phyloP scores from a whole-genome alignment of 2,888 invertebrate species.

The Nephrocerus scutellatus region DNA sequence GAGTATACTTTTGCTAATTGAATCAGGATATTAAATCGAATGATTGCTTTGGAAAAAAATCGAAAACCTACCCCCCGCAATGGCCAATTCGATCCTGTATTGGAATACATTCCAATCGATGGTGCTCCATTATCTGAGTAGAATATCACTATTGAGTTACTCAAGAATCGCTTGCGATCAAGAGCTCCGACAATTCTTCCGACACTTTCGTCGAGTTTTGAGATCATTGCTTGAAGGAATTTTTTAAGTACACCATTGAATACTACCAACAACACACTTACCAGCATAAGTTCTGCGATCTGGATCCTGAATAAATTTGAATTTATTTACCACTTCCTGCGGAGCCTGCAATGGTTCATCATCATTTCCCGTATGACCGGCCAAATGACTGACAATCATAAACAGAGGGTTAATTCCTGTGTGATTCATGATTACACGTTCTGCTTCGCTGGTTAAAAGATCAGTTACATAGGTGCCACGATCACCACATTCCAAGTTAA shows the following conservation, averaged over 20 bases:
- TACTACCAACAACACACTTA: constrained; percentile 31
- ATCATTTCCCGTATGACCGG: constrained; percentile 69
- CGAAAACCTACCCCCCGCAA: constrained; percentile 60
- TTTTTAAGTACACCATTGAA: too few species aligned
- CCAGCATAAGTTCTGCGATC: constrained; percentile 64
- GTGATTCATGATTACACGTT: constrained; percentile 55
- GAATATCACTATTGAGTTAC: constrained; percentile 78
- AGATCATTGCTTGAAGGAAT: constrained; percentile 75
- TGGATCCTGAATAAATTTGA: constrained; percentile 59
- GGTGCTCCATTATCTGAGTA: constrained; percentile 85
- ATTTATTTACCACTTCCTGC: constrained; percentile 60
- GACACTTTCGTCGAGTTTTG: constrained; percentile 76
- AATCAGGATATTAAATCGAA: too few species aligned
- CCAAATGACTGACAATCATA: constrained; percentile 70
- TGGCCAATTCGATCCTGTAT: constrained; percentile 75
- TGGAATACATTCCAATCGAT: constrained; percentile 61
- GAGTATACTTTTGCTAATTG: constrained; percentile 64
- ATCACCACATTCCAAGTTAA: constrained; percentile 51
- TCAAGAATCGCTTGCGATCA: constrained; percentile 58
- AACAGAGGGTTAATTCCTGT: constrained; percentile 58
- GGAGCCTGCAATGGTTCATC: constrained; percentile 67
- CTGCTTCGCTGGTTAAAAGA: constrained; percentile 59
- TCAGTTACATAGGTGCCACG: constrained; percentile 62
- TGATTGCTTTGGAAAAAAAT: too few species aligned
- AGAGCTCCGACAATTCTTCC: constrained; percentile 68